These are phyloP conservation scores for Tromatobia lineatoria DNA, from an alignment of 2,888 invertebrate genomes.

Conservation along the genomic window DNA sequence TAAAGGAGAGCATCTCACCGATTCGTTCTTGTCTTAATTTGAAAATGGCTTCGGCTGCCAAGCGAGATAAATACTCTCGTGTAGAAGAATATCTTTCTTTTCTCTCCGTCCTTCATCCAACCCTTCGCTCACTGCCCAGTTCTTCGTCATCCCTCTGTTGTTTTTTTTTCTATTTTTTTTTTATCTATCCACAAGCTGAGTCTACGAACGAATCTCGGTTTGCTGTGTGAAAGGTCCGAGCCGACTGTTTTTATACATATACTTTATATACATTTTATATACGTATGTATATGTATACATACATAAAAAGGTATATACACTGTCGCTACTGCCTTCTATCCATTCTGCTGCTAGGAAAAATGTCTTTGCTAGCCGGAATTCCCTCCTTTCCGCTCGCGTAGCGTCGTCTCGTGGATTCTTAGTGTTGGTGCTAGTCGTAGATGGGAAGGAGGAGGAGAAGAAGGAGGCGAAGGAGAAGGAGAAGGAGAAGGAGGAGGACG, in stretches of 20 bases:
- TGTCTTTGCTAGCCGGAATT: conserved; percentile 78
- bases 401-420: conserved; percentile 22
- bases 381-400: conserved; percentile 62
- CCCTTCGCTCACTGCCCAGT: conserved; percentile 62
- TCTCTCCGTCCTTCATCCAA: conserved; percentile 21
- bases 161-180: conserved; percentile 53
- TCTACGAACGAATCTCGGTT: conserved; percentile 52
- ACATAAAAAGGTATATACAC: conserved; percentile 7
- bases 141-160: conserved; percentile 67
- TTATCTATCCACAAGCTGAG: conserved; percentile 9
- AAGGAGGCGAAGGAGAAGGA: conserved; percentile 8
- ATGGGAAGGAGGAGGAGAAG: conserved; percentile 32
- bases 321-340: conserved; percentile 49
- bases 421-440: conserved; percentile 16
- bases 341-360: conserved; percentile 72
- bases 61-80: conserved; percentile 67
- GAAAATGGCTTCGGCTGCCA: conserved; percentile 70
- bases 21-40: conserved; percentile 69
- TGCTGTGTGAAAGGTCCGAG: conserved; percentile 57
- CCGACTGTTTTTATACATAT: conserved; percentile 27
- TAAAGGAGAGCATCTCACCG: conserved; percentile 63
- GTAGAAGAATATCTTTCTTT: conserved; percentile 21
- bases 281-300: neutral
- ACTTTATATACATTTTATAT: neutral
- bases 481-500: conserved; percentile 30